Conservation (phyloP, 1,140 invertebrate species). For the Cydia strobilella region DNA sequence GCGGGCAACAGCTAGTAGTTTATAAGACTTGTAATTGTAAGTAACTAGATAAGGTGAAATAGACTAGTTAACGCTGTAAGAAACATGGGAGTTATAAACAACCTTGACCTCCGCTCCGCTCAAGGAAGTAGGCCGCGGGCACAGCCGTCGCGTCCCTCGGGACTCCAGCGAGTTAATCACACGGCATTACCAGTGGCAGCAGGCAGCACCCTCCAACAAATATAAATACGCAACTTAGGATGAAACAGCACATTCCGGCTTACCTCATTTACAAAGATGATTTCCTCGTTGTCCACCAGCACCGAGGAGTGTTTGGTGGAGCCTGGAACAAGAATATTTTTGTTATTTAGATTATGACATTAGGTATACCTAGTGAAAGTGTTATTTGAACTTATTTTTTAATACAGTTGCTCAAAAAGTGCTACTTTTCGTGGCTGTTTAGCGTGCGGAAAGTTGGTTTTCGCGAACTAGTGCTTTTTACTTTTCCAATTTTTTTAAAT, state of each 20-base stretch:
- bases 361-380: too few relatives aligned
- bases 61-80: not conserved
- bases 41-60: not conserved
- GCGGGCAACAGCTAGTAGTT: too few relatives aligned
- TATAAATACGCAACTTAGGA: slow-evolving; percentile 4
- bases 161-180: not conserved
- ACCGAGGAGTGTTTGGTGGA: slow-evolving; percentile 79
- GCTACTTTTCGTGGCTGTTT: too few relatives aligned
- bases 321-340: slow-evolving; percentile 75
- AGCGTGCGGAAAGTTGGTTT: too few relatives aligned
- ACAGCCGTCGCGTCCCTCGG: slow-evolving; percentile 5
- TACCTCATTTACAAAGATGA: slow-evolving; percentile 82
- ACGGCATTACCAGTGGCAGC: not conserved
- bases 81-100: not conserved
- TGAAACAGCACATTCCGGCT: slow-evolving; percentile 28
- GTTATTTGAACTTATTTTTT: too few relatives aligned
- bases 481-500: too few relatives aligned
- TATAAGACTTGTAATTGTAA: too few relatives aligned
- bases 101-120: slow-evolving; percentile 11
- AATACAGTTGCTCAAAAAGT: too few relatives aligned
- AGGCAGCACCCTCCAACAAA: not conserved
- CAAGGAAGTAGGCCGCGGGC: slow-evolving; percentile 15
- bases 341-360: slow-evolving; percentile 20
- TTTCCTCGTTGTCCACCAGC: slow-evolving; percentile 75
- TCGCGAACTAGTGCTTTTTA: too few relatives aligned